Evolutionary conservation across 2,888 invertebrate genomes (phyloP).

Genomic region (Eupeodes luniger): DNA sequence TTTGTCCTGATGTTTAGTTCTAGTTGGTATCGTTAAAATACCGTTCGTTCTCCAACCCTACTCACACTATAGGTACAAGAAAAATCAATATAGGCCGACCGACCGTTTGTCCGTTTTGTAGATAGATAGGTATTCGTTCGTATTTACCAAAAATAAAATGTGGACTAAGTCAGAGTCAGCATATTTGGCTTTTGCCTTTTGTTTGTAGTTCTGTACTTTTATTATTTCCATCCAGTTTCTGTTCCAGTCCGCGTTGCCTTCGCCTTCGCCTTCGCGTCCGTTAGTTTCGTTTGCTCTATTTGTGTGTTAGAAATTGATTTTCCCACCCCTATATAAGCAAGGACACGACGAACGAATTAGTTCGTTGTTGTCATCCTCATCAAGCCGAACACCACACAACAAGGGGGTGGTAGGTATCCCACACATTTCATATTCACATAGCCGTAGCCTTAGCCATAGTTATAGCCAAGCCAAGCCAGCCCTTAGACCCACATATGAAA

Average conservation of each 20-base stretch:
- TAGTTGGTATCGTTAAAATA: slow-evolving; percentile 67
- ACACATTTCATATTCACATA: neutral
- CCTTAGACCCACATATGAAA: neutral
- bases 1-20: neutral
- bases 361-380: slow-evolving; percentile 38
- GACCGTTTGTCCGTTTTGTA: slow-evolving; percentile 52
- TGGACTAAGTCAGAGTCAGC: slow-evolving; percentile 24
- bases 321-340: slow-evolving; percentile 63
- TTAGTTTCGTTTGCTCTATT: slow-evolving; percentile 62
- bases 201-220: slow-evolving; percentile 38
- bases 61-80: slow-evolving; percentile 16
- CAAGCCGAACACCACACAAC: slow-evolving; percentile 26
- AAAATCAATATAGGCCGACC: slow-evolving; percentile 68
- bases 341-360: slow-evolving; percentile 67
- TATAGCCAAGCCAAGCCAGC: neutral
- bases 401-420: slow-evolving; percentile 13
- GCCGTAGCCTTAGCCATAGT: no score
- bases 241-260: slow-evolving; percentile 6
- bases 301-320: slow-evolving; percentile 74
- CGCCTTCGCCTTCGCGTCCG: neutral
- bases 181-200: slow-evolving; percentile 69
- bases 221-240: neutral
- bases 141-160: slow-evolving; percentile 27
- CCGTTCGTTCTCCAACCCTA: slow-evolving; percentile 27
- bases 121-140: neutral